Evolutionary conservation across 2,888 invertebrate species (phyloP), one percentile per base, ranked within the genome.

Genomic region (Cheilosia impressa): DNA sequence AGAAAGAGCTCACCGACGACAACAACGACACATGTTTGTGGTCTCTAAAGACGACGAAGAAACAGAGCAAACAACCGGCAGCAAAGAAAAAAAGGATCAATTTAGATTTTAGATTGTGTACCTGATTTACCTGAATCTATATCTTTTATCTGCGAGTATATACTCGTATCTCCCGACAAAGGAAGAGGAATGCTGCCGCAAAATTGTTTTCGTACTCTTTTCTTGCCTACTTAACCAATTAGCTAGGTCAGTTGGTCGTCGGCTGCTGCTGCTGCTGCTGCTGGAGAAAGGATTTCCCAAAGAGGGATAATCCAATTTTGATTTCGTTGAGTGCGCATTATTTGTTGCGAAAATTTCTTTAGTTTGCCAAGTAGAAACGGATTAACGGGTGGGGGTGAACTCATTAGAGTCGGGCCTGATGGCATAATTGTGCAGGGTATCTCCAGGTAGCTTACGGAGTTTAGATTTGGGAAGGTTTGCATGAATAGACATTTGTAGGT

Each of bases 141-240:
- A 76, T 80, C 65, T 53, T 66, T 80, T 62, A 71, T 76, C 24
- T 75, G 52, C 58, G 60, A 43, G 75, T 43, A 38, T 38, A 38
- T 38, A n/a, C n/a, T n/a, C n/a, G n/a, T n/a, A 38, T 38, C 38
- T 13, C 22, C 76, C 80, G 80, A 85, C 85, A 85, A 85, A 85
- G 85, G 76, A 45, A 17, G n/a, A 45, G 50, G 24, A 80, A 66
- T 72, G 72, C 22, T 81, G 72, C 81, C 85, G 34, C 76, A 81
- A 77, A 84, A 83, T 47, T 66, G 19, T 60, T 69, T 66, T 58
- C 53, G 13, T 60, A 53, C 45, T 66, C 73, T 68, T 71, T 69
- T 79, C 69, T 79, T 75, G 75, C 71, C 85, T 85, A 85, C 85
- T 85, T 85, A 85, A 85, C 85, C 85, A 85, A 85, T 85, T 85